Evolutionary conservation across 2,797 vertebrate species (phyloP).

Genomic region (Perodicticus potto): DNA sequence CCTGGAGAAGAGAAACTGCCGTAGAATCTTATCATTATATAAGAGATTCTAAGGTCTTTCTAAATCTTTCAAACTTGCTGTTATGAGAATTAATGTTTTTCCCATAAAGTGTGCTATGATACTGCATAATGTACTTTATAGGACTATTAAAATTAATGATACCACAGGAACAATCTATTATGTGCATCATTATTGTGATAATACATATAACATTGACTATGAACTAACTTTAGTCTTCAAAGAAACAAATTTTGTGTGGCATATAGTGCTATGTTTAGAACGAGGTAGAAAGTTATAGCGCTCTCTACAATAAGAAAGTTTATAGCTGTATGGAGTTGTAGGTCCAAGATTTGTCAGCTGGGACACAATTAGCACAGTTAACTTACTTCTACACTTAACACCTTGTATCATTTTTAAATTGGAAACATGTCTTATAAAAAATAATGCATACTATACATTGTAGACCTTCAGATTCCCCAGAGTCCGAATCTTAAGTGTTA

Average conservation of each 20-base stretch:
- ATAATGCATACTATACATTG: background rate
- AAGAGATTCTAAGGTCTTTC: background rate
- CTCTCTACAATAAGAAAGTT: background rate
- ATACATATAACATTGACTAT: background rate
- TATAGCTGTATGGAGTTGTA: background rate
- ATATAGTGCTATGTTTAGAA: background rate
- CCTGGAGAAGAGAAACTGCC: background rate
- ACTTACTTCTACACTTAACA: background rate
- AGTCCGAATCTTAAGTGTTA: slow-evolving; percentile 8
- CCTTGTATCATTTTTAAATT: slow-evolving; percentile 23
- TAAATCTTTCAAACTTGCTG: slow-evolving; percentile 19
- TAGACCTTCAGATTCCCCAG: background rate
- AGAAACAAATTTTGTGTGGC: slow-evolving; percentile 7
- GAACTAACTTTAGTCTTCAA: slow-evolving; percentile 20
- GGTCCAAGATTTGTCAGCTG: background rate
- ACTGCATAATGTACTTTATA: background rate
- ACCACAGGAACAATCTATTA: background rate
- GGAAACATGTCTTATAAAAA: background rate
- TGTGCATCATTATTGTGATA: background rate
- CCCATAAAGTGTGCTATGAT: background rate
- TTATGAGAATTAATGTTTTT: background rate
- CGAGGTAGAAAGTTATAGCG: slow-evolving; percentile 18
- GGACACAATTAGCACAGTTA: background rate
- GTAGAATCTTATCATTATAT: background rate
- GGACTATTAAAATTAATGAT: slow-evolving; percentile 49